Evolutionary conservation across 2,888 invertebrate species (phyloP).

Genomic region (Hydraecia micacea): DNA sequence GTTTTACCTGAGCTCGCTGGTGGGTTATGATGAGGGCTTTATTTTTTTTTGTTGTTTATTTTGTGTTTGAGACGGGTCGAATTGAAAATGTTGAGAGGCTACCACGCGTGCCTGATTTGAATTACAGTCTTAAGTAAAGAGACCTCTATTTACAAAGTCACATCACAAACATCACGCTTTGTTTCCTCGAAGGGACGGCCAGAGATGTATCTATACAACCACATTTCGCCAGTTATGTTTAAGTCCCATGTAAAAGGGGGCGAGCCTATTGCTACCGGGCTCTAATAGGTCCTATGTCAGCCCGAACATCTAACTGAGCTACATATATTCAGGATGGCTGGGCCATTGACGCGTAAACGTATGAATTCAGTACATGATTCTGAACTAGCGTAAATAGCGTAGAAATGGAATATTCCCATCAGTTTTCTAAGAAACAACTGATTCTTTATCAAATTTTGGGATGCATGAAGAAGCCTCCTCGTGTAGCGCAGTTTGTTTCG

Average conservation of each 20-base stretch:
- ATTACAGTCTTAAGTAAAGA: not conserved
- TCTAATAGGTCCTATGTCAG: too few relatives aligned
- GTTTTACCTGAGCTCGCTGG: constrained; percentile 38
- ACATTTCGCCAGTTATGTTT: not conserved
- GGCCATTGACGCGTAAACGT: too few relatives aligned
- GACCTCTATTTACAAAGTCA: not conserved
- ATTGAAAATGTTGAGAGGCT: constrained; percentile 12
- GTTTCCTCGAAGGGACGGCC: not conserved
- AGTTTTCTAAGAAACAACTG: too few relatives aligned
- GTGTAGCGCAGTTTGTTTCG: too few relatives aligned
- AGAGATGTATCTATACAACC: not conserved
- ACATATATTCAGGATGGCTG: too few relatives aligned
- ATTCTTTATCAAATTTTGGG: too few relatives aligned
- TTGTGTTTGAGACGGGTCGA: constrained; percentile 3
- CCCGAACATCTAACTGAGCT: not conserved
- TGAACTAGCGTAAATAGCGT: too few relatives aligned
- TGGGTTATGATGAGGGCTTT: constrained; percentile 27
- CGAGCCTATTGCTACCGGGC: not conserved
- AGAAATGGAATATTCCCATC: too few relatives aligned
- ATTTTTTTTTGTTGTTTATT: constrained; percentile 18
- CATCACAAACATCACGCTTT: not conserved
- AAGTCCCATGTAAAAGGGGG: not conserved
- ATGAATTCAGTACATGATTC: too few relatives aligned
- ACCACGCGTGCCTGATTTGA: not conserved
- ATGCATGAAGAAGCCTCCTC: too few relatives aligned